phyloP scores from a whole-genome alignment of 2,888 invertebrate genomes.

The Unio pictorum region DNA sequence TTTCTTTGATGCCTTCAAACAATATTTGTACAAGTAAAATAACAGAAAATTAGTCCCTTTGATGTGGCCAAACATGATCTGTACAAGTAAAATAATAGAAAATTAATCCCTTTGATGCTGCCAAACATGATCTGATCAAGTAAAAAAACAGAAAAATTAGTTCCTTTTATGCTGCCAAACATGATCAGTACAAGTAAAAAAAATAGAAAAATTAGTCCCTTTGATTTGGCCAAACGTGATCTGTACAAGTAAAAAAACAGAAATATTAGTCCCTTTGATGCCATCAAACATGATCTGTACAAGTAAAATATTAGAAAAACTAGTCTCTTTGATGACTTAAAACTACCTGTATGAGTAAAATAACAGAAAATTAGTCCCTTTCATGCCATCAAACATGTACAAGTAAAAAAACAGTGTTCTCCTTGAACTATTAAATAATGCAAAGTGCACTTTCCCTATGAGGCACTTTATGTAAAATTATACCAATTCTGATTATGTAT shows the following conservation, averaged over 20 bases:
- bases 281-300: conserved; percentile 14
- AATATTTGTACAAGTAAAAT: conserved; percentile 15
- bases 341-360: too few relatives aligned
- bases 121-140: conserved; percentile 22
- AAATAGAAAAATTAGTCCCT: background rate
- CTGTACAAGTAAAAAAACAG: conserved; percentile 19
- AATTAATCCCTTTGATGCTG: conserved; percentile 47
- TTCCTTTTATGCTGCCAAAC: conserved; percentile 39
- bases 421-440: conserved; percentile 1
- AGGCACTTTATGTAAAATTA: too few relatives aligned
- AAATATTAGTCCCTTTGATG: background rate
- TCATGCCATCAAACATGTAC: conserved; percentile 23
- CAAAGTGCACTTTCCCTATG: background rate
- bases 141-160: background rate
- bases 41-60: background rate
- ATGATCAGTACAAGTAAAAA: conserved; percentile 40
- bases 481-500: too few relatives aligned
- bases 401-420: background rate
- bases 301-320: background rate
- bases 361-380: conserved; percentile 34
- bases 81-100: too few relatives aligned
- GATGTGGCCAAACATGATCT: too few relatives aligned
- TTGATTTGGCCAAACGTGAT: conserved; percentile 21
- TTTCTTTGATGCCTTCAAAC: too few relatives aligned
- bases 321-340: background rate